phyloP scores from a whole-genome alignment of 2,888 invertebrate genomes.

The Gari tellinella region DNA sequence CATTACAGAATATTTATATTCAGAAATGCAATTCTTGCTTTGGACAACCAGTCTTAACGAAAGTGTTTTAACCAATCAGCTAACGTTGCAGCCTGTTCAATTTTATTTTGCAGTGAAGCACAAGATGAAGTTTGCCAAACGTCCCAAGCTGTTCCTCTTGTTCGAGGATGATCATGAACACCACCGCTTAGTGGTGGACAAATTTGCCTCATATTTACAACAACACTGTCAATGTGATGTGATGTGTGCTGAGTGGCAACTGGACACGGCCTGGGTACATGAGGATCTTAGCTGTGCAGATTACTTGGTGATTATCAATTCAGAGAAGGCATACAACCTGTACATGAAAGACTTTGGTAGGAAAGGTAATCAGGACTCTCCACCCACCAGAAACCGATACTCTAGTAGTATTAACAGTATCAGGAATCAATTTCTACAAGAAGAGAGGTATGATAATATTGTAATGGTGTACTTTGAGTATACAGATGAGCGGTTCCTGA shows the following conservation, averaged over 20 bases:
- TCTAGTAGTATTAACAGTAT: conserved; percentile 49
- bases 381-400: background rate
- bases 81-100: too few species aligned
- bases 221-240: conserved; percentile 52
- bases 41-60: too few species aligned
- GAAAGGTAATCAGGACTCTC: background rate
- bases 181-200: conserved; percentile 42
- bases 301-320: conserved; percentile 51
- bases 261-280: conserved; percentile 54
- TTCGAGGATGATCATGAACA: conserved; percentile 54
- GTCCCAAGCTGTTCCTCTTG: conserved; percentile 39
- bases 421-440: conserved; percentile 44
- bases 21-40: too few species aligned
- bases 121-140: too few species aligned
- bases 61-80: too few species aligned
- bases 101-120: too few species aligned
- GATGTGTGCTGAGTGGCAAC: conserved; percentile 42
- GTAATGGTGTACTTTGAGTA: conserved; percentile 59
- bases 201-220: conserved; percentile 47
- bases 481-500: conserved; percentile 42
- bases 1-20: too few species aligned
- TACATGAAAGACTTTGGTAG: conserved; percentile 11
- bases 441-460: conserved; percentile 51
- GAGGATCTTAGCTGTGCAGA: conserved; percentile 52
- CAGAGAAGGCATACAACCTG: conserved; percentile 40